phyloP scores from a whole-genome alignment of 2,113 vertebrate species.

The Hystrix cristata region DNA sequence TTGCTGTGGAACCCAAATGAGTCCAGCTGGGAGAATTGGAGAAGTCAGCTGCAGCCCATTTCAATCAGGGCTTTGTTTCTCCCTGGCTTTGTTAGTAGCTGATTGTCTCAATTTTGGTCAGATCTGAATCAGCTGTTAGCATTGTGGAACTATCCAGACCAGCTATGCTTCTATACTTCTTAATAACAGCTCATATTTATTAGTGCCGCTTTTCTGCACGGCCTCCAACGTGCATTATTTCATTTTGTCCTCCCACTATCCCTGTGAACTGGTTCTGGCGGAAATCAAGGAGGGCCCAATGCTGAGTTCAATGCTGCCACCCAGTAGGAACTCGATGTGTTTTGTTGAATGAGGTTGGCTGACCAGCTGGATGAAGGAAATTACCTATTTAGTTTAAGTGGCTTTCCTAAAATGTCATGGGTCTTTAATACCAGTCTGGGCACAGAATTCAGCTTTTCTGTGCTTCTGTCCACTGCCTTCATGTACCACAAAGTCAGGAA shows the following conservation, averaged over 20 bases:
- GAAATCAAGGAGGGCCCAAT: background rate
- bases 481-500: background rate
- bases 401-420: constrained; percentile 38
- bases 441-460: background rate
- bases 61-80: constrained; percentile 74
- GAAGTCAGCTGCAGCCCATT: constrained; percentile 78
- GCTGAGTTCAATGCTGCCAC: background rate
- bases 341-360: constrained; percentile 31
- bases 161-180: constrained; percentile 38
- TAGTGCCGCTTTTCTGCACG: constrained; percentile 47
- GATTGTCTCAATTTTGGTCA: constrained; percentile 79
- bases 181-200: constrained; percentile 72
- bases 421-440: constrained; percentile 17
- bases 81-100: constrained; percentile 70
- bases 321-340: background rate
- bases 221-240: constrained; percentile 56
- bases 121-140: constrained; percentile 78
- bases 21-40: constrained; percentile 73
- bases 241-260: constrained; percentile 49
- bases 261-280: background rate
- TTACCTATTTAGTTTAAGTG: constrained; percentile 59
- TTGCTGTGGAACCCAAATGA: constrained; percentile 56
- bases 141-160: constrained; percentile 66
- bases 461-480: background rate
- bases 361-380: constrained; percentile 52